Percentiles rank a stretch among this genome's conserved stretches.
phyloP scores from a whole-genome alignment of 2,888 invertebrate genomes.

The Cephus pulcher region DNA sequence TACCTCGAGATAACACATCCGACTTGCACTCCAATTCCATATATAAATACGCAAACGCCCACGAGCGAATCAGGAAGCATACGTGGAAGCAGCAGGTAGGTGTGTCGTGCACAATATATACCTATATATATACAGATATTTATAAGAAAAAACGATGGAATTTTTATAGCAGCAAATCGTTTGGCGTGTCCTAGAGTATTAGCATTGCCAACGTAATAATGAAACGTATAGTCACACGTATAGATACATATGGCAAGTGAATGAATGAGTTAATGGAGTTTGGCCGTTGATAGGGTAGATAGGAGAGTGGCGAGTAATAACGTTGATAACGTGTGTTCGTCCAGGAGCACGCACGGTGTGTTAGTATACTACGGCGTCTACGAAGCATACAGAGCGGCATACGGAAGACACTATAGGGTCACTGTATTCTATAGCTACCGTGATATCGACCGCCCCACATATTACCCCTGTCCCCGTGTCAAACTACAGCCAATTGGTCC shows the following conservation, averaged over 20 bases:
- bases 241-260: constrained; percentile 18
- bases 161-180: neutral
- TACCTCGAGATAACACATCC: neutral
- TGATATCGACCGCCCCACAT: constrained; percentile 56
- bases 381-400: constrained; percentile 1
- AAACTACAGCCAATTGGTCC: constrained; percentile 46
- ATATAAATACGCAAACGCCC: neutral
- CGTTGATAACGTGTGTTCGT: constrained; percentile 11
- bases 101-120: neutral
- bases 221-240: neutral
- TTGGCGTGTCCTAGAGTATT: neutral
- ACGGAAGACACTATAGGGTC: neutral
- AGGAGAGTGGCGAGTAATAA: constrained; percentile 16
- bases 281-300: constrained; percentile 39
- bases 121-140: neutral
- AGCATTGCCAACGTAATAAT: neutral
- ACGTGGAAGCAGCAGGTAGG: neutral
- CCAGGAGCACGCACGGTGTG: constrained; percentile 4
- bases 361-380: constrained; percentile 1
- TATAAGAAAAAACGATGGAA: neutral
- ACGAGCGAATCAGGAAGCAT: neutral
- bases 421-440: constrained; percentile 24
- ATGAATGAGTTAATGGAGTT: constrained; percentile 53
- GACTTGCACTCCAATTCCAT: neutral
- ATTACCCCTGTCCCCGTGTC: constrained; percentile 40